These are phyloP conservation scores for Elaphurus davidianus DNA, from an alignment of 2,113 vertebrate genomes.

Conservation along the genomic window DNA sequence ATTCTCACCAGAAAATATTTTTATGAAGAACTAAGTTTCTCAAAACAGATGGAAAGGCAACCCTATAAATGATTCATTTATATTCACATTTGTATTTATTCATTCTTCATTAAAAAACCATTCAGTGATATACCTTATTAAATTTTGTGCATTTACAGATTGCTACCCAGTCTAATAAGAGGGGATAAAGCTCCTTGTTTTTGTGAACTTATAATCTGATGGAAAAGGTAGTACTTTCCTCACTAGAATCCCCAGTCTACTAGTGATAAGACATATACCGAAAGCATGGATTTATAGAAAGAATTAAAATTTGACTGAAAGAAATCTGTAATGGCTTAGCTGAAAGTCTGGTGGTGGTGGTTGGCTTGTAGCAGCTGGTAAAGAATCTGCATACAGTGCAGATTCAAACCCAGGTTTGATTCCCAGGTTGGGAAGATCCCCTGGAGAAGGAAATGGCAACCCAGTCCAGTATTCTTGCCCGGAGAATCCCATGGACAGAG, in stretches of 20 bases:
- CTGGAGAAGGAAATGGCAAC: not conserved
- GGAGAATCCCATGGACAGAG: not conserved
- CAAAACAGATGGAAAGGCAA: not conserved
- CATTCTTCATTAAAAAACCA: not conserved
- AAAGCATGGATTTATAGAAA: not conserved
- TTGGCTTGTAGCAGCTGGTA: not conserved
- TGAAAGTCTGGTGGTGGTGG: not conserved
- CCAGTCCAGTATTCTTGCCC: not conserved
- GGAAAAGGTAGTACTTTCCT: not conserved
- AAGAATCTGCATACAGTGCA: fast-evolving
- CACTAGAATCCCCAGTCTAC: not conserved
- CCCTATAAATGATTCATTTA: not conserved
- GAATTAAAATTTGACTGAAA: not conserved
- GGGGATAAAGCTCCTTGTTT: not conserved
- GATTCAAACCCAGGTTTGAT: not conserved
- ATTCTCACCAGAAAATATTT: not conserved
- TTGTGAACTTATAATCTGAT: not conserved
- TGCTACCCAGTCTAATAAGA: not conserved
- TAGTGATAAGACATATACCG: not conserved
- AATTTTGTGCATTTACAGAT: not conserved
- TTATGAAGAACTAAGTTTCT: not conserved
- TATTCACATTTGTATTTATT: not conserved
- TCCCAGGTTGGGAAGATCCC: not conserved
- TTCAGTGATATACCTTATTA: not conserved
- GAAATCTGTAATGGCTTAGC: not conserved